These are phyloP conservation scores for Drosophila guanche DNA, from an alignment of 1,140 invertebrate species.

Conservation along the genomic window DNA sequence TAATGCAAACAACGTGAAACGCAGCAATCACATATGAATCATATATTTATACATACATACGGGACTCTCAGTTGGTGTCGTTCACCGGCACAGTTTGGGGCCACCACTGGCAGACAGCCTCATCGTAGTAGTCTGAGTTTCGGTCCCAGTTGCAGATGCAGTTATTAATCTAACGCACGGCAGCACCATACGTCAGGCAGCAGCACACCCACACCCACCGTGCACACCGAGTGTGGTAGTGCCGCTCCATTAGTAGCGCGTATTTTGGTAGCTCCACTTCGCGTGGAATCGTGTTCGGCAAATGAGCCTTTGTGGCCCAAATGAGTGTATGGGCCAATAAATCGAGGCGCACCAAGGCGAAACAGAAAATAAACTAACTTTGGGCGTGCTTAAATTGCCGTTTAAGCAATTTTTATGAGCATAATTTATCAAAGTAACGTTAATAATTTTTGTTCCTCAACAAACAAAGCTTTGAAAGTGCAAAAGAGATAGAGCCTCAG, in stretches of 20 bases:
- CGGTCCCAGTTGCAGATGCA: slow-evolving; percentile 36
- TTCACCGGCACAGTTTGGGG: slow-evolving; percentile 63
- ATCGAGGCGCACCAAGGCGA: slow-evolving; percentile 34
- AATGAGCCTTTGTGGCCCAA: slow-evolving; percentile 63
- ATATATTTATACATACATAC: too few species aligned
- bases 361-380: slow-evolving; percentile 51
- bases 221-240: slow-evolving; percentile 25
- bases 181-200: slow-evolving; percentile 12
- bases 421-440: slow-evolving; percentile 80
- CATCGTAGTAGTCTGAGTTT: too few species aligned
- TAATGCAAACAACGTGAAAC: too few species aligned
- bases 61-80: slow-evolving; percentile 53
- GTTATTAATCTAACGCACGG: slow-evolving; percentile 78
- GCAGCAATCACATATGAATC: too few species aligned
- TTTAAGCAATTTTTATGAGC: slow-evolving; percentile 81
- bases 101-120: not conserved
- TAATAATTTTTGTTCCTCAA: slow-evolving; percentile 65
- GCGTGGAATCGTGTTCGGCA: slow-evolving; percentile 51
- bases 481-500: slow-evolving; percentile 1
- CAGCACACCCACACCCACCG: slow-evolving; percentile 29
- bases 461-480: not conserved
- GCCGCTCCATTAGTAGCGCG: slow-evolving; percentile 48
- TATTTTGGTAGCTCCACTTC: slow-evolving; percentile 68
- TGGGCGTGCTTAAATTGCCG: slow-evolving; percentile 80
- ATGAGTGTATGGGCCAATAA: slow-evolving; percentile 75